Percentiles rank a stretch among this genome's conserved stretches.
These are phyloP conservation scores for Hippasteria phrygiana DNA, from an alignment of 53 echinoderm and acorn worm genomes.

Conservation along the genomic window DNA sequence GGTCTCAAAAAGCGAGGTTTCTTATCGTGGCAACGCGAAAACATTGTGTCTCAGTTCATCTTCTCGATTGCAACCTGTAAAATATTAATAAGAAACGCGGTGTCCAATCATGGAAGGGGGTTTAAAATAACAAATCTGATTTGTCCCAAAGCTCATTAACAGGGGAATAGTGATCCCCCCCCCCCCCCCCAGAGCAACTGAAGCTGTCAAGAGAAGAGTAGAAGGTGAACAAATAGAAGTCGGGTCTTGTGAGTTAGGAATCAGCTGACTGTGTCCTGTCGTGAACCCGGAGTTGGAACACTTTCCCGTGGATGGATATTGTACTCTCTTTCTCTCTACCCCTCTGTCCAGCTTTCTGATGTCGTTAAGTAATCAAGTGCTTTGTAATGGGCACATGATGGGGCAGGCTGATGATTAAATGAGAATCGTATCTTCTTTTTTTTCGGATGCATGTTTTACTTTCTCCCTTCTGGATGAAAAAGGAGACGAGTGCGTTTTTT, in stretches of 20 bases:
- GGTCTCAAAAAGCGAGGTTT: too few relatives aligned
- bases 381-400: constrained; percentile 38
- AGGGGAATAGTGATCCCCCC: background rate
- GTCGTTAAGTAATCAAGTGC: constrained; percentile 47
- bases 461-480: background rate
- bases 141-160: background rate
- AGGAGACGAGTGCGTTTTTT: background rate
- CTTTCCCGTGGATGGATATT: background rate
- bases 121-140: background rate
- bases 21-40: background rate
- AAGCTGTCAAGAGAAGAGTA: background rate
- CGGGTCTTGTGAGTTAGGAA: background rate
- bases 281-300: constrained; percentile 13
- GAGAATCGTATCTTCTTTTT: background rate
- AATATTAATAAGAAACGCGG: constrained; percentile 42
- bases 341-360: constrained; percentile 15
- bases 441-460: too few relatives aligned
- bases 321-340: background rate
- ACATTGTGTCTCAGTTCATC: background rate
- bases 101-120: constrained; percentile 14
- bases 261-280: constrained; percentile 26
- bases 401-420: constrained; percentile 4
- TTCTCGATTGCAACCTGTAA: background rate
- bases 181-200: background rate
- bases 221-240: background rate